Evolutionary conservation across 1,140 invertebrate species (phyloP).

Genomic region (Drosophila elegans): DNA sequence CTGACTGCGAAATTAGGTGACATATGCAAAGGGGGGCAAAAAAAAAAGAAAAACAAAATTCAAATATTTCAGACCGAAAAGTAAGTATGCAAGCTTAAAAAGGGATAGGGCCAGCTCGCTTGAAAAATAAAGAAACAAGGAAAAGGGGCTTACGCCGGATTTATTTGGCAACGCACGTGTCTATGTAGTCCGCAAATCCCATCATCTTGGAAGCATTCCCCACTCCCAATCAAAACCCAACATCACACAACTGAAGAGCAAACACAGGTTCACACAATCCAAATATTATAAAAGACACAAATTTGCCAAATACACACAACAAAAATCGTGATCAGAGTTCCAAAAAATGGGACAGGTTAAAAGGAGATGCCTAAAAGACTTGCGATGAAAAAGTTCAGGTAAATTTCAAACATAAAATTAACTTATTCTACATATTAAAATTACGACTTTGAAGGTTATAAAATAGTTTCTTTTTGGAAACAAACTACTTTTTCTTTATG

Average conservation of each 20-base stretch:
- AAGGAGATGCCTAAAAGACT: neutral
- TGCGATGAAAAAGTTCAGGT: too few relatives aligned
- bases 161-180: constrained; percentile 61
- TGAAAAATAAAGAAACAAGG: constrained; percentile 65
- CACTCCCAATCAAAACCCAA: constrained; percentile 14
- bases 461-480: too few relatives aligned
- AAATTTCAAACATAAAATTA: neutral
- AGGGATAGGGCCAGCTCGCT: constrained; percentile 65
- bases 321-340: neutral
- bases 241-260: constrained; percentile 50
- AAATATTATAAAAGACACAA: constrained; percentile 72
- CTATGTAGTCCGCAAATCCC: constrained; percentile 5
- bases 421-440: neutral
- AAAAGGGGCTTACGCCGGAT: constrained; percentile 72
- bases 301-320: constrained; percentile 46
- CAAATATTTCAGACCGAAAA: constrained; percentile 66
- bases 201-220: neutral
- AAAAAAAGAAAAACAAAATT: constrained; percentile 59
- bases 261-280: constrained; percentile 73
- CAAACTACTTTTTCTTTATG: too few relatives aligned
- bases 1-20: constrained; percentile 29
- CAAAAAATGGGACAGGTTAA: neutral
- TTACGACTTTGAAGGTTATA: too few relatives aligned
- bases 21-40: neutral
- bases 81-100: constrained; percentile 57